Percentiles rank a stretch among this genome's conserved stretches.
phyloP scores from a whole-genome alignment of 2,113 vertebrate species.

The Xenus cinereus region DNA sequence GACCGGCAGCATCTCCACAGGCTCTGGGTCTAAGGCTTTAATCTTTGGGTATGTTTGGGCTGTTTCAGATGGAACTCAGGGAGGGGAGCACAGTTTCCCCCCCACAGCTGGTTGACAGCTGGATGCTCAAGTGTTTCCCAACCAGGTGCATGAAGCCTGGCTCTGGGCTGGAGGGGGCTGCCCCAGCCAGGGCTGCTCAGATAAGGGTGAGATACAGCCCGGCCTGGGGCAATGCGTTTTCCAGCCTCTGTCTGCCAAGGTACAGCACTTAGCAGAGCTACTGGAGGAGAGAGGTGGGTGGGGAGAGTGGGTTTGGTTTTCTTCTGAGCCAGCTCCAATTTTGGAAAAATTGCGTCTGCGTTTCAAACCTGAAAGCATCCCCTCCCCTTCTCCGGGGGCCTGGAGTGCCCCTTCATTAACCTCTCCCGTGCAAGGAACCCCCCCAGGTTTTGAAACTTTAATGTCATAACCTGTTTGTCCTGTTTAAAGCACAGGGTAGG shows the following conservation, averaged over 20 bases:
- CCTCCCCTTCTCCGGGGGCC: constrained; percentile 6
- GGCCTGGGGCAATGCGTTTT: neutral
- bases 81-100: neutral
- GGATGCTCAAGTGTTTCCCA: neutral
- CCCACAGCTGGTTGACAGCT: neutral
- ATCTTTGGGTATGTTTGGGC: neutral
- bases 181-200: neutral
- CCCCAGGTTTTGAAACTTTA: constrained; percentile 27
- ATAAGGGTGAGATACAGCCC: neutral
- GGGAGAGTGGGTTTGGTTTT: neutral
- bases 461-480: constrained; percentile 67
- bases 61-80: neutral
- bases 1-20: neutral
- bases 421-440: neutral
- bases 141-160: neutral
- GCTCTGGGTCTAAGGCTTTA: neutral
- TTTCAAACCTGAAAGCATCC: constrained; percentile 18
- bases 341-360: neutral
- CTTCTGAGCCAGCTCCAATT: neutral
- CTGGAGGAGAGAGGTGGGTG: neutral
- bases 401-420: constrained; percentile 47
- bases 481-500: constrained; percentile 54
- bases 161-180: neutral
- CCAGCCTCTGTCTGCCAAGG: neutral
- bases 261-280: neutral